Base-by-base conservation (phyloP, 2,797 vertebrate species). In the Bovichtus variegatus region DNA sequence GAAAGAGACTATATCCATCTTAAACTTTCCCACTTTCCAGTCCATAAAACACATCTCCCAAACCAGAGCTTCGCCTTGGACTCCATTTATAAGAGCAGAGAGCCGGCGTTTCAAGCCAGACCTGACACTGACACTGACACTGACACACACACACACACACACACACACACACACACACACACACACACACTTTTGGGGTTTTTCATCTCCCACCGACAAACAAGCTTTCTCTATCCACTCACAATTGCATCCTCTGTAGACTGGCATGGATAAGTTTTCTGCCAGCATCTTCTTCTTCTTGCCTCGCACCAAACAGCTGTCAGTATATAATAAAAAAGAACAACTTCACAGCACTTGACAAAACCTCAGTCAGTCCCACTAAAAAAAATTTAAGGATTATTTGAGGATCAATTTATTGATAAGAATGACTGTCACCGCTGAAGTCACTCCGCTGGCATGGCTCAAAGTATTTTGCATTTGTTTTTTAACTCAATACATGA, bases 21-120 rank as follows among this genome's bases (percentile, higher is more conserved):
- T 82, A 67, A 87, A 88, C 49, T 81, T 84, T 89, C 88, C 82
- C 81, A 80, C 80, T 92, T 93, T 93, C 87, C 88, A 90, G 81
- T 73, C 86, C 78, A 91, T 90, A 89, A 87, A 92, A 91, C 89
- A 83, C 87, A 88, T 85, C 79, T 87, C 85, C 76, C 55, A 86
- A 81, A 89, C 73, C 78, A 89, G 79, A 88, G 73, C 71, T 54
- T 84, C 36, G 62, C 61, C 66, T 82, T 80, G 76, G 76, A 87
- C 74, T 76, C 78, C 70, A 76, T 89, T 93, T 89, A 91, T 74
- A 76, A 88, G 74, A 81, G 80, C 59, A 71, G 47, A 82, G 83
- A 75, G 78, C 38, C 9, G 18, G 61, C 70, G 74, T 81, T 78
- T 87, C 71, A 81, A 89, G 81, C 81, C 89, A 90, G 86, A 81